Evolutionary conservation across 2,888 invertebrate species (phyloP), one percentile per base, ranked within the genome.

Genomic region (Ophion ellenae): DNA sequence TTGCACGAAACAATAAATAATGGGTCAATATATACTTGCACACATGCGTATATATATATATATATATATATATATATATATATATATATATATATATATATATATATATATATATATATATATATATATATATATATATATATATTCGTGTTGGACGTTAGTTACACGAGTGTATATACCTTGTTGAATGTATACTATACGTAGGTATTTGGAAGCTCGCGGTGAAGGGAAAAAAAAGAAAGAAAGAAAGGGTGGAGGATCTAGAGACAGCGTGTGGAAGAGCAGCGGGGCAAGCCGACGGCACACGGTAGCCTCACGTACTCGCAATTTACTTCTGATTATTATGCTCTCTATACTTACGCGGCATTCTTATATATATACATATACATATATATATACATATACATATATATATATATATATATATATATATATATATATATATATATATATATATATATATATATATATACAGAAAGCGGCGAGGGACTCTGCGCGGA

Each of bases 291-390:
- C 83, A 79, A 83, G 86, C 86, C 88, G 89, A 90, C 91, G 90
- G 90, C 91, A 93, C 92, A 93, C 94, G 93, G 94, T 94, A 94
- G 94, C 94, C 91, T 94, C 94, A 94, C 94, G 94, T 94, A 91
- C 91, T 90, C 89, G 93, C 93, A 94, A 94, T 94, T 94, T 94
- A 90, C 93, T 92, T 92, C 92, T 92, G 93, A 94, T 94, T 92
- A 93, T 93, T 93, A 90, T 91, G 91, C 92, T 91, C 91, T 91
- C 92, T 92, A 92, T 93, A 91, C 90, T 91, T 92, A 92, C 90
- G 92, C 91, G 91, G 86, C 79, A 83, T 87, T 78, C 81, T 40
- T 40, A 79, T 84, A 83, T 47, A 47, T 9, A 47, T 47, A 47
- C 85, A 69, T 79, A 75, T 69, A 20, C 32, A 17, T 63, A 57